These are phyloP conservation scores for Aelia acuminata DNA, from an alignment of 2,888 invertebrate genomes.

Conservation along the genomic window DNA sequence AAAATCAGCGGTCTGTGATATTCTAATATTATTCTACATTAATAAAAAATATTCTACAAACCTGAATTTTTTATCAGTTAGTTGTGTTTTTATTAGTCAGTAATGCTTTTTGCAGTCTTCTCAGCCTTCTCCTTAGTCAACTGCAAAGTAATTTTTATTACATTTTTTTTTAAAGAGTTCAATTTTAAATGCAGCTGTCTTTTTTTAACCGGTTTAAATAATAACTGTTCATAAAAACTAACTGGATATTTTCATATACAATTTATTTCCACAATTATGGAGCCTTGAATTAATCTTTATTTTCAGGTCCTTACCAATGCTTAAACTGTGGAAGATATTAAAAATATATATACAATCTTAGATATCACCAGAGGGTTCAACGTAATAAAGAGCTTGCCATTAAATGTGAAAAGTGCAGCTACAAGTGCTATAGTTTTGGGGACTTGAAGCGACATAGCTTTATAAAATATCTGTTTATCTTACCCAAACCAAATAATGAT, in stretches of 20 bases:
- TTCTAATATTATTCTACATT: too few relatives aligned
- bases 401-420: constrained; percentile 45
- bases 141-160: too few relatives aligned
- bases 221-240: not conserved
- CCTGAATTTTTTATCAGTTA: too few relatives aligned
- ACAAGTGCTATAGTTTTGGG: constrained; percentile 41
- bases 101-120: too few relatives aligned
- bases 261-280: not conserved
- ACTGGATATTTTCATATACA: not conserved
- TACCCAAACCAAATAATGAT: constrained; percentile 30
- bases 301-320: constrained; percentile 54
- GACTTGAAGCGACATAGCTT: constrained; percentile 46
- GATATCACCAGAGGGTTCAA: constrained; percentile 49
- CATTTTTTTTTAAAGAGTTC: too few relatives aligned
- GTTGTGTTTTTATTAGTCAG: too few relatives aligned
- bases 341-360: constrained; percentile 55
- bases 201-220: not conserved
- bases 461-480: constrained; percentile 24
- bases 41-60: too few relatives aligned
- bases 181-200: not conserved
- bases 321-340: constrained; percentile 51
- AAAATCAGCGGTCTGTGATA: too few relatives aligned
- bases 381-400: constrained; percentile 49
- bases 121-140: too few relatives aligned
- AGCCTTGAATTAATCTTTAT: constrained; percentile 13